phyloP scores from a whole-genome alignment of 2,888 invertebrate species.

The Campoplex nolae region DNA sequence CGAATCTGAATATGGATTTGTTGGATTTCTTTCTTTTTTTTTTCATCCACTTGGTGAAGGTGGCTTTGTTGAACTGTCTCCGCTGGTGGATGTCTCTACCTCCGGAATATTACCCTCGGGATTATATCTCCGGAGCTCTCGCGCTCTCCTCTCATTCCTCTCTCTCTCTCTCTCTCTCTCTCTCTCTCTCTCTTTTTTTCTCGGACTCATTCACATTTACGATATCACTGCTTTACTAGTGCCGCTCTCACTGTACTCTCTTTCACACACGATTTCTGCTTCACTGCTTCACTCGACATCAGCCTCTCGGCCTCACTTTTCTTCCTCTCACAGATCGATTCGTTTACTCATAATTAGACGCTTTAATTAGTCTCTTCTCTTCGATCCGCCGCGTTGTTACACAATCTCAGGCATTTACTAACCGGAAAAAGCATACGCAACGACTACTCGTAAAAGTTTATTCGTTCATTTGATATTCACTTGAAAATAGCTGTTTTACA shows the following conservation, averaged over 20 bases:
- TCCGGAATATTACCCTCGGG: slow-evolving; percentile 62
- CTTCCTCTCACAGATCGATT: slow-evolving; percentile 41
- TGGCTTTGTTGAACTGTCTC: slow-evolving; percentile 79
- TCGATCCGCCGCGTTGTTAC: background rate
- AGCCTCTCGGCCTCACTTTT: slow-evolving; percentile 25
- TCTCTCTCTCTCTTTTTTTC: slow-evolving; percentile 44
- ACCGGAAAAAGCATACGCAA: background rate
- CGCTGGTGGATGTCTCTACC: slow-evolving; percentile 61
- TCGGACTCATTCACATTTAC: slow-evolving; percentile 48
- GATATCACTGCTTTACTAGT: slow-evolving; percentile 6
- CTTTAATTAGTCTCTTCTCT: slow-evolving; percentile 52
- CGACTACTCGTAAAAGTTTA: background rate
- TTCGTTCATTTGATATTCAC: background rate
- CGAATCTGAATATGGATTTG: slow-evolving; percentile 81
- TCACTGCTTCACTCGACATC: slow-evolving; percentile 35
- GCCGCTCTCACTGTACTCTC: slow-evolving; percentile 11
- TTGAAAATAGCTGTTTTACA: background rate
- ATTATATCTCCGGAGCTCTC: slow-evolving; percentile 39
- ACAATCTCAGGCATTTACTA: background rate
- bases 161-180: slow-evolving; percentile 38
- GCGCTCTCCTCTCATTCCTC: slow-evolving; percentile 32
- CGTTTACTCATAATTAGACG: slow-evolving; percentile 65
- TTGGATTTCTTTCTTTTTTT: slow-evolving; percentile 68
- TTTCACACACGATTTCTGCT: slow-evolving; percentile 36
- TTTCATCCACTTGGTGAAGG: slow-evolving; percentile 74